A percentile compares a stretch with the other conserved stretches of the same genome.
phyloP scores from a whole-genome alignment of 2,888 invertebrate genomes.

The Cephus nigrinus region DNA sequence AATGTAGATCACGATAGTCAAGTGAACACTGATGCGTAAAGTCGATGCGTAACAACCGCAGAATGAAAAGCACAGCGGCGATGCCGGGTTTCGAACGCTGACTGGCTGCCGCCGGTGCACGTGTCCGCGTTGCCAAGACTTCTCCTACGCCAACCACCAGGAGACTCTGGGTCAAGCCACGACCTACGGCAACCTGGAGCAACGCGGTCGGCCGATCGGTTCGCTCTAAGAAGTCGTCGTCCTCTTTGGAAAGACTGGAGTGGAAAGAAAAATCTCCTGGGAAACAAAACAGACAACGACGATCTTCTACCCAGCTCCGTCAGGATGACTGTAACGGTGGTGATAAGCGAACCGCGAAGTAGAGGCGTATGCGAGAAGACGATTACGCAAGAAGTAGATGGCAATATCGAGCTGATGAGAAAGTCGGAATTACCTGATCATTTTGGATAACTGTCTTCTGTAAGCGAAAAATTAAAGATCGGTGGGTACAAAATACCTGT shows the following conservation, averaged over 20 bases:
- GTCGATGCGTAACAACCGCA: too few relatives aligned
- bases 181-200: constrained; percentile 50
- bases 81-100: constrained; percentile 51
- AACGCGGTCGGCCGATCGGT: too few relatives aligned
- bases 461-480: too few relatives aligned
- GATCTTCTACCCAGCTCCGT: constrained; percentile 15
- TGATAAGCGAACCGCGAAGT: constrained; percentile 17
- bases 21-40: too few relatives aligned
- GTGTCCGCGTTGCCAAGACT: constrained; percentile 40
- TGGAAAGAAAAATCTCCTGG: constrained; percentile 21
- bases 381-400: background rate
- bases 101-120: constrained; percentile 55
- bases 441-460: too few relatives aligned
- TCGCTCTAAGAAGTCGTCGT: too few relatives aligned
- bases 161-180: constrained; percentile 56
- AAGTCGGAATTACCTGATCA: too few relatives aligned
- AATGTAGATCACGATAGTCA: too few relatives aligned
- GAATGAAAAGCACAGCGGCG: constrained; percentile 11
- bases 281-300: constrained; percentile 16
- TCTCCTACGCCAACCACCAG: constrained; percentile 21
- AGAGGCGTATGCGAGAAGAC: constrained; percentile 16
- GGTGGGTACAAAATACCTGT: too few relatives aligned
- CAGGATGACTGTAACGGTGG: constrained; percentile 16
- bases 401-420: background rate
- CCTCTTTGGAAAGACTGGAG: too few relatives aligned